Evolutionary conservation across 2,888 invertebrate species (phyloP).

Genomic region (Phymatocera aterrima): DNA sequence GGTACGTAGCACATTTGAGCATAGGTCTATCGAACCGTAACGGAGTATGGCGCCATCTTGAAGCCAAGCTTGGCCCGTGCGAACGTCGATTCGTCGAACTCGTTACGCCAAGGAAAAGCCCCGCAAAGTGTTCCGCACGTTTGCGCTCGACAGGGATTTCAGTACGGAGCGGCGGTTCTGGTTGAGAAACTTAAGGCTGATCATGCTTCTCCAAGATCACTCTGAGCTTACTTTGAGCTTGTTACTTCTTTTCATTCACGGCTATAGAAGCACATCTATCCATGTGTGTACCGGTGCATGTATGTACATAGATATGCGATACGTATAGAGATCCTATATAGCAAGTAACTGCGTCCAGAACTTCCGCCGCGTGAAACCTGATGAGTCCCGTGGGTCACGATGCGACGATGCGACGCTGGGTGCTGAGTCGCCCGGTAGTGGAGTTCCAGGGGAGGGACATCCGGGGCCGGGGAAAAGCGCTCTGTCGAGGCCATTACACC

Average conservation of each 20-base stretch:
- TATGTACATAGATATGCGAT: background rate
- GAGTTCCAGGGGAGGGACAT: slow-evolving; percentile 21
- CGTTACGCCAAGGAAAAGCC: slow-evolving; percentile 35
- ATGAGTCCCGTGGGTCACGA: slow-evolving; percentile 25
- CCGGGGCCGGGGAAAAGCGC: slow-evolving; percentile 60
- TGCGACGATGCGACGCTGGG: no score
- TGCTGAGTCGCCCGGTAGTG: slow-evolving; percentile 16
- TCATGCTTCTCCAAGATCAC: slow-evolving; percentile 28
- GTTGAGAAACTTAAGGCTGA: slow-evolving; percentile 18
- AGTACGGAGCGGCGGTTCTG: background rate
- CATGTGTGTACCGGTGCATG: background rate
- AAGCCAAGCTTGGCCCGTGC: slow-evolving; percentile 31
- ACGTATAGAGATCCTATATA: background rate
- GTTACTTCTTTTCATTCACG: slow-evolving; percentile 1
- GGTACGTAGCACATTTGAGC: slow-evolving; percentile 36
- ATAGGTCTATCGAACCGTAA: slow-evolving; percentile 45
- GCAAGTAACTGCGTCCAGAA: background rate
- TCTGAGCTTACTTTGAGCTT: background rate
- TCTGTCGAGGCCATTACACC: slow-evolving; percentile 72
- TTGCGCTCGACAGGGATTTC: slow-evolving; percentile 36
- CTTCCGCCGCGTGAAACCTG: slow-evolving; percentile 27
- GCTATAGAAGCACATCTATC: background rate
- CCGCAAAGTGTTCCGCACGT: slow-evolving; percentile 37
- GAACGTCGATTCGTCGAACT: slow-evolving; percentile 44
- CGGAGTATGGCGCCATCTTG: slow-evolving; percentile 43